Evolutionary conservation across 1,140 invertebrate genomes (phyloP).

Genomic region (Diabrotica virgifera): DNA sequence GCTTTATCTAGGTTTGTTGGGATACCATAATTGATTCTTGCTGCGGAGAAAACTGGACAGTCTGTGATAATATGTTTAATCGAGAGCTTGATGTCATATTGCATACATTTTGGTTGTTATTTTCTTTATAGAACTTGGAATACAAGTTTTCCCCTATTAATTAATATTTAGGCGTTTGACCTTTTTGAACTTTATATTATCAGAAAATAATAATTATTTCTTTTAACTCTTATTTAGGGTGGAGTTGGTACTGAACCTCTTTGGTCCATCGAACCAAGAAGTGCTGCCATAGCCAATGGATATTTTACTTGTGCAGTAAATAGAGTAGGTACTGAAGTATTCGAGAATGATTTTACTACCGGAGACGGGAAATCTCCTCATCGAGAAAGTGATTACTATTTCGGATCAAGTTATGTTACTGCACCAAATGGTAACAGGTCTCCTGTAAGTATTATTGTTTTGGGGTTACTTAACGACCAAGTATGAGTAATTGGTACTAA

Average conservation of each 20-base stretch:
- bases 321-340: constrained; percentile 90
- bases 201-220: not conserved
- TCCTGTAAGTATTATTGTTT: constrained; percentile 57
- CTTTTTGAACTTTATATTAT: not conserved
- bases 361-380: constrained; percentile 90
- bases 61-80: too few relatives aligned
- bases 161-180: too few relatives aligned
- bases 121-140: too few relatives aligned
- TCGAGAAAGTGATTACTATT: constrained; percentile 95
- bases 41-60: too few relatives aligned
- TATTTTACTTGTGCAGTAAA: constrained; percentile 96
- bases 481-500: too few relatives aligned
- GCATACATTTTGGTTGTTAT: too few relatives aligned
- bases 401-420: constrained; percentile 93
- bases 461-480: not conserved
- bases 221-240: constrained; percentile 38
- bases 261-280: constrained; percentile 94
- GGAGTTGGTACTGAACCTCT: constrained; percentile 84
- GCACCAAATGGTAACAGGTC: constrained; percentile 92
- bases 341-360: constrained; percentile 92
- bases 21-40: too few relatives aligned
- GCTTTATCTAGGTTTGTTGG: too few relatives aligned
- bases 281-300: constrained; percentile 95
- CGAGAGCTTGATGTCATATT: too few relatives aligned
- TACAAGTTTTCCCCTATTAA: too few relatives aligned